Evolutionary conservation across 1,140 invertebrate genomes (phyloP), one percentile per base, ranked within the genome.

Genomic region (Bombus consobrinus): DNA sequence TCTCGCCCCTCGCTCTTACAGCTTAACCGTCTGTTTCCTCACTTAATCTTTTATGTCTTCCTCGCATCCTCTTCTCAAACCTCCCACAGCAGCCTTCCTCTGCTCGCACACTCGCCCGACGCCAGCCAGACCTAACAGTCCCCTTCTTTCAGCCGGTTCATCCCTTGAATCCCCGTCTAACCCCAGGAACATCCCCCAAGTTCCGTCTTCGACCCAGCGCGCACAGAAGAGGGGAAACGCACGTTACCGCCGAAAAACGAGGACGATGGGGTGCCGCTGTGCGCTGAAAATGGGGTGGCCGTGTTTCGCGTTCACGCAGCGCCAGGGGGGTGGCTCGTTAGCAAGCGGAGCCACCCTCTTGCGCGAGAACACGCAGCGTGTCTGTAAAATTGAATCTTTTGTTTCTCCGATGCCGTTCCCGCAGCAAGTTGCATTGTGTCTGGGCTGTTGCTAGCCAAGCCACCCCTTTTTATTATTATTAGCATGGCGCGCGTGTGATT

Each of bases 311-410:
- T 85, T 85, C 75, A 64, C 57, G 57, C 78, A 71, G 12, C 12
- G 39, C 28, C 43, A 79, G 86, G 34, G 81, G 47, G 85, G 87
- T 80, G 68, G 77, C 77, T 88, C 87, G 87, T 88, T 89, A 87
- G 83, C 64, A 34, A 69, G 68, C 68, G 8, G 43, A 71, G 68
- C 72, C n/a, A 78, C 74, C 74, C 75, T 71, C 53, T 53, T 28
- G 57, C 25, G 37, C 53, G 66, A 43, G 39, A 41, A 75, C 37
- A 57, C 66, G 64, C 22, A n/a, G 34, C 57, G 57, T 37, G 66
- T 64, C 37, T 53, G 83, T 80, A 84, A 84, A 84, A 84, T 84
- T 84, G 83, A 84, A 84, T 84, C 83, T 79, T 72, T 84, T 84
- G 83, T 79, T 79, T 79, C 83, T 34, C 22, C 59, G 59, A 53